These are phyloP conservation scores for Clostera curtula DNA, from an alignment of 2,888 invertebrate genomes.

Conservation along the genomic window DNA sequence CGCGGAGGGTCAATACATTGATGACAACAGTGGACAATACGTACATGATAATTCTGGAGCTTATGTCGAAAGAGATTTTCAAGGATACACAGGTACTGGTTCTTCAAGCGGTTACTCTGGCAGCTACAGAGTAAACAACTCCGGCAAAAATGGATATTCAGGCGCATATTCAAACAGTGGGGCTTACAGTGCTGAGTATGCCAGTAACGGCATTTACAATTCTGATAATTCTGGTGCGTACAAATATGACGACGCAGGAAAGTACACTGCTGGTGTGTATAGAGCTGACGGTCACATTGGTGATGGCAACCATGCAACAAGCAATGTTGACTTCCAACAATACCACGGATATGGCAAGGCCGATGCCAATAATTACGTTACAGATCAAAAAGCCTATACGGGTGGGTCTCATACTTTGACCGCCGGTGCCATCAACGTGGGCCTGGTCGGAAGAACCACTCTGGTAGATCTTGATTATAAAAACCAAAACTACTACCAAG, in stretches of 20 bases:
- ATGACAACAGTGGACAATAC: slow-evolving; percentile 34
- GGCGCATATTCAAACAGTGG: slow-evolving; percentile 5
- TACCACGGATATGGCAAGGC: slow-evolving; percentile 41
- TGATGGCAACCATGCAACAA: slow-evolving; percentile 21
- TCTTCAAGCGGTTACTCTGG: slow-evolving; percentile 6
- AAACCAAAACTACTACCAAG: slow-evolving; percentile 37
- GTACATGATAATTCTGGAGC: slow-evolving; percentile 41
- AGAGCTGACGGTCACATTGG: slow-evolving; percentile 45
- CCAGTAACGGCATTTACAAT: slow-evolving; percentile 28
- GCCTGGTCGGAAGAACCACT: slow-evolving; percentile 65
- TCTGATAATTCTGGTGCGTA: slow-evolving; percentile 39
- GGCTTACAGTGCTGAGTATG: slow-evolving; percentile 17
- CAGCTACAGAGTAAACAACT: no score
- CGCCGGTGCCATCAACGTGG: slow-evolving; percentile 65
- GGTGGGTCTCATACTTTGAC: slow-evolving; percentile 58
- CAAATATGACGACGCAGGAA: slow-evolving; percentile 38
- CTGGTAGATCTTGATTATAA: slow-evolving; percentile 50
- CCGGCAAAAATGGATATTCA: not conserved
- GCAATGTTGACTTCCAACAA: slow-evolving; percentile 14
- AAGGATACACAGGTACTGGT: slow-evolving; percentile 10
- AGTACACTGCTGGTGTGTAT: slow-evolving; percentile 46
- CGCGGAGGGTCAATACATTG: slow-evolving; percentile 15
- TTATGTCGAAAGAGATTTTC: slow-evolving; percentile 22
- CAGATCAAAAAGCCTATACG: slow-evolving; percentile 42
- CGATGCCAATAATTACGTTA: slow-evolving; percentile 47